Evolutionary conservation across 2,888 invertebrate genomes (phyloP), one percentile per base, ranked within the genome.

Genomic region (Apamea crenata): DNA sequence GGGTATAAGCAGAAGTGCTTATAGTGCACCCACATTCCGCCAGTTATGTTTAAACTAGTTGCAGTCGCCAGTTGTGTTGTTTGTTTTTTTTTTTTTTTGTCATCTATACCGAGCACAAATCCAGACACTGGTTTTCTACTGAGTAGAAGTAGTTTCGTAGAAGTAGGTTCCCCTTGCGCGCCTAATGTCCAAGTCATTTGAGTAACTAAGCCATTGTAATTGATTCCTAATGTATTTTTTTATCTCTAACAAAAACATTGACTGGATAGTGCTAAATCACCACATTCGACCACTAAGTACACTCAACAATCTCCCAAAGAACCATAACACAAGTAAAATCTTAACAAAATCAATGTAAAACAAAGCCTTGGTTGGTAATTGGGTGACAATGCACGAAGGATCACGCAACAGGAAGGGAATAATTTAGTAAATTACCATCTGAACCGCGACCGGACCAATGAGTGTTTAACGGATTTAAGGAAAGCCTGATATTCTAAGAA

Each of bases 401-500:
- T 81, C 89, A 89, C 86, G 88, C 84, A 56, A 86, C 77, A 80
- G 91, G 90, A 89, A 91, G 84, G 81, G 88, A 87, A 89, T 91
- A 89, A 90, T 92, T 92, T 91, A 90, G 89, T 85, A 91, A 91
- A 92, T 92, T 92, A 90, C 90, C 87, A 82, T 82, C 86, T 84
- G 82, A 65, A 80, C 74, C 78, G 61, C 47, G 66, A 36, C 61
- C 61, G 32, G 78, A 53, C 80, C 68, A 40, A 63, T 16, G 50
- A 18, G 18, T 44, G 50, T 59, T 78, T 36, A 80, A 80, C 7
- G 68, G 67, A 80, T 80, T 80, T 50, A 80, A n/a, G n/a, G 21
- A 63, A 68, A 78, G 67, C 59, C 44, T 61, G 59, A 78, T 50
- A 50, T 25, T 50, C 40, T 78, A 36, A 29, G 40, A 36, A 78